Base-by-base conservation (phyloP, 2,888 invertebrate genomes). In the Nymphalis polychloros region DNA sequence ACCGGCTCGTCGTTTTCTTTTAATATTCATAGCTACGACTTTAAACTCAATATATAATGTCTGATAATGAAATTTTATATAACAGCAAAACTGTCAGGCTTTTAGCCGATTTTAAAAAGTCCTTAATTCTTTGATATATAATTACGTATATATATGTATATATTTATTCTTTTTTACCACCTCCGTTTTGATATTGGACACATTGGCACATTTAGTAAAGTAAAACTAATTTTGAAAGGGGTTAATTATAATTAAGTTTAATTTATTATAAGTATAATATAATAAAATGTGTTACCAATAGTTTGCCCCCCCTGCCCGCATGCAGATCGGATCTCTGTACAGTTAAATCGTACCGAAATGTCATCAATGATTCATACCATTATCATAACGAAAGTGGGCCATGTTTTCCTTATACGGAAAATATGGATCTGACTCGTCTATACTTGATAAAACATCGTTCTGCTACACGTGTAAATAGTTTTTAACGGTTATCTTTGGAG, bases 291-390 rank as follows among this genome's bases (percentile, higher is more conserved):
- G 20, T 53, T 59, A 50, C 60, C 62, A 70, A 70, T 68, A 27
- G 72, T 75, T 73, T 19, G 1, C 16, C 20, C 68, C 71, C 46
- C 62, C 73, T 68, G 67, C 60, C 19, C 52, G 63, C 65, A 74
- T 75, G 57, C 72, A 72, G 73, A 75, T 76, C 68, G 50, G 59
- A 78, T 74, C 76, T 71, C 59, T 68, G 72, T 76, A 76, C 78
- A 75, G 76, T 77, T 75, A 77, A 75, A 71, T 71, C 64, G 69
- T 62, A 68, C 64, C 66, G 60, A 72, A 75, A 76, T 77, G 72
- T 74, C 75, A 77, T 49, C 67, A 49, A 52, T 77, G 77, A 76
- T 62, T 77, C 78, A 78, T 66, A 64, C 48, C 63, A 70, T 72
- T 72, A 67, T 31, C 69, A 73, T 74, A 70, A 64, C 60, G 68